Percentiles rank a stretch among this genome's conserved stretches.
Evolutionary conservation across 2,888 invertebrate genomes (phyloP).

Genomic region (Callinectes sapidus): DNA sequence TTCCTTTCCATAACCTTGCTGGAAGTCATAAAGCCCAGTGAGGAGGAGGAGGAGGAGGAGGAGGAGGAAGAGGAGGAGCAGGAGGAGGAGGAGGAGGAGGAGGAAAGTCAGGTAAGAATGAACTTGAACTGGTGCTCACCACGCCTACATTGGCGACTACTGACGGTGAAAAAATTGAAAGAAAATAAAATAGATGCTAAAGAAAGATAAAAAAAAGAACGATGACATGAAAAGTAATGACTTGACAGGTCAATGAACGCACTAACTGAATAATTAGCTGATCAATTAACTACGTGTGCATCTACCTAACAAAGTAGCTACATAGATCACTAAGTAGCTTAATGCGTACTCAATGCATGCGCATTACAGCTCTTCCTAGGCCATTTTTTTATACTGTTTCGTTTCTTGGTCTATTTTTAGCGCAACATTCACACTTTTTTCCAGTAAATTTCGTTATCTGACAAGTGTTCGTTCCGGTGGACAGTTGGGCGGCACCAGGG

Average conservation of each 20-base stretch:
- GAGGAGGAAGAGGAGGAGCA: background rate
- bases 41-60: background rate
- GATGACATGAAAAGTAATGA: too few species aligned
- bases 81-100: background rate
- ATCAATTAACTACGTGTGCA: too few species aligned
- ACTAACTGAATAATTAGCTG: too few species aligned
- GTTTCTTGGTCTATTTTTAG: too few species aligned
- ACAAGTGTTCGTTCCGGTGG: background rate
- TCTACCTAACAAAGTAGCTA: too few species aligned
- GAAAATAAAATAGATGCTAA: background rate
- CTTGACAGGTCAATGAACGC: too few species aligned
- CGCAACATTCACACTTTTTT: background rate
- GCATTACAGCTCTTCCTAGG: too few species aligned
- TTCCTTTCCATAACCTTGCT: background rate
- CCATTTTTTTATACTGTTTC: too few species aligned
- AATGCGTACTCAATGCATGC: too few species aligned
- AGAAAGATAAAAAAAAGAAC: too few species aligned
- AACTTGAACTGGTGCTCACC: background rate
- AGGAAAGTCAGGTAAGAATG: background rate
- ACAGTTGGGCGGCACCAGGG: background rate
- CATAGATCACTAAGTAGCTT: too few species aligned
- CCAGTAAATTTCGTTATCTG: background rate
- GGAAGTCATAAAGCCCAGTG: background rate
- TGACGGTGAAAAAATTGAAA: background rate
- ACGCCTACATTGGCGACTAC: background rate